Conservation (phyloP, 2,797 vertebrate genomes). For the Macroramphosus scolopax region DNA sequence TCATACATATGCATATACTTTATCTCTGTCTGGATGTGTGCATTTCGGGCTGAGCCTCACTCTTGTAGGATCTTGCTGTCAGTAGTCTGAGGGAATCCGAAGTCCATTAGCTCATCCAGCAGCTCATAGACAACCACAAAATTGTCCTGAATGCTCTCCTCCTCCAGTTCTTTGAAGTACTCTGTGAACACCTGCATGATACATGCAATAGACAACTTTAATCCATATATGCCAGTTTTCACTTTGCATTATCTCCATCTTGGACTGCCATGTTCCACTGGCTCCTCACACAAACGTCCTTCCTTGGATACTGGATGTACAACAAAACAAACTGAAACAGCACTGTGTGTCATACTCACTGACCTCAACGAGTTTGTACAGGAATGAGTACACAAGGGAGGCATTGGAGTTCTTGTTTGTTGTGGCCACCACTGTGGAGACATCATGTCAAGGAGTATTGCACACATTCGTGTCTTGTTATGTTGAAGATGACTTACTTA, state of each 20-base stretch:
- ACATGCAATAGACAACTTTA: conserved; percentile 1
- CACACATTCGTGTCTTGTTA: background rate
- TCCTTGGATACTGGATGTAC: no score
- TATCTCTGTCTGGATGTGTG: no score
- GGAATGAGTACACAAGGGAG: conserved; percentile 88
- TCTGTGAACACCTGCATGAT: conserved; percentile 86
- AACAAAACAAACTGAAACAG: no score
- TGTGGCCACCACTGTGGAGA: conserved; percentile 84
- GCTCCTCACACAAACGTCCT: no score
- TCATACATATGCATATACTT: background rate
- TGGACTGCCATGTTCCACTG: background rate
- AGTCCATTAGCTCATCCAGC: conserved; percentile 95
- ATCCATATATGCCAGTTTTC: no score
- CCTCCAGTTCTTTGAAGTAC: conserved; percentile 95
- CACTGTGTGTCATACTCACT: conserved; percentile 46
- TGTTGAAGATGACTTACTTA: background rate
- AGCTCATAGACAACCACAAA: conserved; percentile 94
- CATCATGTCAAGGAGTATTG: conserved; percentile 71
- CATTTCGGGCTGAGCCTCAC: conserved; percentile 70
- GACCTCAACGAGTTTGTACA: conserved; percentile 94
- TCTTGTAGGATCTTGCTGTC: conserved; percentile 96
- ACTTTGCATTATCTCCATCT: background rate
- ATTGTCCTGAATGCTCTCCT: conserved; percentile 94
- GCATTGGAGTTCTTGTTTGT: conserved; percentile 93
- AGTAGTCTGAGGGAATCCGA: conserved; percentile 95